A percentile compares a stretch with the other conserved stretches of the same genome.
phyloP scores from a whole-genome alignment of 2,113 vertebrate species.

The Machaerirhynchus nigripectus region DNA sequence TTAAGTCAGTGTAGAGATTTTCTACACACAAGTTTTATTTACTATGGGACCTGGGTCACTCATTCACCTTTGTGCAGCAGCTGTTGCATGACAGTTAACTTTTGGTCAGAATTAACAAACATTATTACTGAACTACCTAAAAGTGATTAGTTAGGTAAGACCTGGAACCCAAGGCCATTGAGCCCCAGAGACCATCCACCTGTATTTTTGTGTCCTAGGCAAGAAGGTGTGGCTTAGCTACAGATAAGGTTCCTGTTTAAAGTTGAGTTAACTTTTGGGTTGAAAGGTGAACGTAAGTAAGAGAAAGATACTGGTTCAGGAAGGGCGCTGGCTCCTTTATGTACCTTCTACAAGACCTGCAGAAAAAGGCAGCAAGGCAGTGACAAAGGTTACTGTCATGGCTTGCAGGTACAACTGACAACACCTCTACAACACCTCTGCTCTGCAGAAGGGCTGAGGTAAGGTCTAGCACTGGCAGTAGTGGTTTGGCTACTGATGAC shows the following conservation, averaged over 20 bases:
- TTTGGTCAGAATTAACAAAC: background rate
- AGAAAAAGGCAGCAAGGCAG: background rate
- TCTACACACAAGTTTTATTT: background rate
- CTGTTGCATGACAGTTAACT: background rate
- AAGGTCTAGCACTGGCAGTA: background rate
- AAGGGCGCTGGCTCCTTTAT: background rate
- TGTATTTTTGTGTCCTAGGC: background rate
- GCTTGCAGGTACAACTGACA: background rate
- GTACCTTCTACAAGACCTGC: background rate
- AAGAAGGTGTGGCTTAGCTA: background rate
- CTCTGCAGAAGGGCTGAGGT: background rate
- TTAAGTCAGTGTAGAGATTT: background rate
- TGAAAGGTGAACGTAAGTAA: background rate
- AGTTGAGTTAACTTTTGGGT: background rate
- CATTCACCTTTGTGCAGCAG: background rate
- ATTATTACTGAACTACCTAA: background rate
- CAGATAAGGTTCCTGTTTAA: background rate
- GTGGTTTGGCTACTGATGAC: accelerated
- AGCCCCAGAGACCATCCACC: background rate
- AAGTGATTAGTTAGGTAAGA: background rate
- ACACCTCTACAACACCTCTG: background rate
- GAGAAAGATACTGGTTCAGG: background rate
- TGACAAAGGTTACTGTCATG: background rate
- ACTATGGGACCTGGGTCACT: background rate
- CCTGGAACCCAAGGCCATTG: background rate